Percentiles rank a stretch among this genome's conserved stretches.
phyloP scores from a whole-genome alignment of 1,140 invertebrate genomes.

The Nomia melanderi region DNA sequence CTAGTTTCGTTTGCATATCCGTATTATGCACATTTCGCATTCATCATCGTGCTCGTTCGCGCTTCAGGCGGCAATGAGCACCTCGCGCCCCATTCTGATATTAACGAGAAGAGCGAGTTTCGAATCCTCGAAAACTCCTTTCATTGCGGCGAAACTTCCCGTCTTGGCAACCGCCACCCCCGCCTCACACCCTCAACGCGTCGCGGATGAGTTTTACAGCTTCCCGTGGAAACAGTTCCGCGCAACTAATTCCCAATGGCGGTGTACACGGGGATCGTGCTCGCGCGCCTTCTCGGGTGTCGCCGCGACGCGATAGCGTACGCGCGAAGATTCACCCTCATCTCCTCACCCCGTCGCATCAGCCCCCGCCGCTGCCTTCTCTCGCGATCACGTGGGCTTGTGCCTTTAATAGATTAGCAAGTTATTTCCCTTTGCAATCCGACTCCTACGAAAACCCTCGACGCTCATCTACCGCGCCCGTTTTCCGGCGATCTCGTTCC shows the following conservation, averaged over 20 bases:
- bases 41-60: conserved; percentile 24
- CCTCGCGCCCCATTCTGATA: conserved; percentile 14
- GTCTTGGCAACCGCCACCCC: background rate
- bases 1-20: conserved; percentile 17
- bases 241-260: conserved; percentile 55
- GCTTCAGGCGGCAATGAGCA: conserved; percentile 8
- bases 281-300: conserved; percentile 1
- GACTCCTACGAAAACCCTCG: conserved; percentile 42
- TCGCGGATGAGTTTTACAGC: conserved; percentile 45
- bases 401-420: conserved; percentile 69
- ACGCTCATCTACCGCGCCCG: too few species aligned
- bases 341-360: background rate
- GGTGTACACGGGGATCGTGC: conserved; percentile 24
- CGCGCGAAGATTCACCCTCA: background rate
- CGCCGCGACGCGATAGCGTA: background rate
- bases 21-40: conserved; percentile 27
- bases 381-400: conserved; percentile 32
- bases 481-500: background rate
- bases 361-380: background rate
- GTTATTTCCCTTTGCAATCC: conserved; percentile 70
- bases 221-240: conserved; percentile 51
- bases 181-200: background rate
- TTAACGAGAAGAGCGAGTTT: conserved; percentile 33
- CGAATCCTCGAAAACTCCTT: conserved; percentile 40
- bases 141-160: conserved; percentile 45